Evolutionary conservation across 2,888 invertebrate genomes (phyloP).

Genomic region (Desoria tigrina): DNA sequence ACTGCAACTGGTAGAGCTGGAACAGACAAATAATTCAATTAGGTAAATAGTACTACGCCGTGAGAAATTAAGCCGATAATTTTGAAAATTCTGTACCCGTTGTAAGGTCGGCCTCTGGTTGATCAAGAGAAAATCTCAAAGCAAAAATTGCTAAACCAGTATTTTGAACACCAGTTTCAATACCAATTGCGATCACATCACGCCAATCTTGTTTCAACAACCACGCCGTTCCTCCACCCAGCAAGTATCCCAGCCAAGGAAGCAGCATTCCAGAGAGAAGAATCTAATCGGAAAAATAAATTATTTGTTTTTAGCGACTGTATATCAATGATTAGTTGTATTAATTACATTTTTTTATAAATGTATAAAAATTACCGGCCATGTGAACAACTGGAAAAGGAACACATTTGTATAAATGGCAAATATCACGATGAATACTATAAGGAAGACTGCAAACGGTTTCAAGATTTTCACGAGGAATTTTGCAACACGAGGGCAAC

Average conservation of each 20-base stretch:
- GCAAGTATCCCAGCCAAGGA: slow-evolving; percentile 77
- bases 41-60: too few relatives aligned
- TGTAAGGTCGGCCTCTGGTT: slow-evolving; percentile 69
- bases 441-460: slow-evolving; percentile 75
- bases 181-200: slow-evolving; percentile 80
- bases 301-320: too few relatives aligned
- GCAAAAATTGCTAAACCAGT: slow-evolving; percentile 89
- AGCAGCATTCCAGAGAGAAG: slow-evolving; percentile 70
- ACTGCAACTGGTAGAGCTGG: slow-evolving; percentile 83
- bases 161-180: slow-evolving; percentile 92
- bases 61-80: too few relatives aligned
- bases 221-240: slow-evolving; percentile 68
- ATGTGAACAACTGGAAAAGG: slow-evolving; percentile 82
- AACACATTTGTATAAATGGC: slow-evolving; percentile 85
- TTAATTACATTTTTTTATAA: too few relatives aligned
- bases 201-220: slow-evolving; percentile 65
- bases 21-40: too few relatives aligned
- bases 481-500: slow-evolving; percentile 67
- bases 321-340: too few relatives aligned
- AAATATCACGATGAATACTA: slow-evolving; percentile 80
- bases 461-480: slow-evolving; percentile 79
- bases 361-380: too few relatives aligned
- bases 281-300: too few relatives aligned
- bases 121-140: slow-evolving; percentile 74
- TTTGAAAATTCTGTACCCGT: slow-evolving; percentile 47